Evolutionary conservation across 2,113 vertebrate species (phyloP).

Genomic region (Neogobius melanostomus): DNA sequence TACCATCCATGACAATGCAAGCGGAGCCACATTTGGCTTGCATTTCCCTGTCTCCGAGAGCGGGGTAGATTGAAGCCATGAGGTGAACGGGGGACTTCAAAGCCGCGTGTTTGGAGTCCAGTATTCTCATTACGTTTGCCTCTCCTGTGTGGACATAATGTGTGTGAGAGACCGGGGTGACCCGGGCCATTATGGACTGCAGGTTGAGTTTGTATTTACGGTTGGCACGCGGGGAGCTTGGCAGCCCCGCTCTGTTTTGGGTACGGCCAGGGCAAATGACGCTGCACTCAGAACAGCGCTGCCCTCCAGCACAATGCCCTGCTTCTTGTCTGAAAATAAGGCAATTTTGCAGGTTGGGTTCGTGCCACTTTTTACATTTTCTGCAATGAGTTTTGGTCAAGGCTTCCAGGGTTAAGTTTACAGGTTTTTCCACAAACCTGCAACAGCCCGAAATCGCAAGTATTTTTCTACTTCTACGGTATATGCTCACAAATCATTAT

Average conservation of each 20-base stretch:
- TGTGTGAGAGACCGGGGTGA: background rate
- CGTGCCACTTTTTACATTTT: background rate
- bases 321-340: background rate
- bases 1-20: conserved; percentile 18
- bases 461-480: too few relatives aligned
- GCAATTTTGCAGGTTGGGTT: conserved; percentile 1
- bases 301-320: conserved; percentile 7
- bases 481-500: too few relatives aligned
- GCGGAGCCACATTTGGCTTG: conserved; percentile 44
- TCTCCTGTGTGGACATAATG: conserved; percentile 17
- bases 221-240: conserved; percentile 35
- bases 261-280: conserved; percentile 10
- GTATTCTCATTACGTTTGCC: conserved; percentile 24
- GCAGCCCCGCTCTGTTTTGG: conserved; percentile 25
- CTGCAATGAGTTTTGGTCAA: background rate
- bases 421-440: too few relatives aligned
- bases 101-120: conserved; percentile 32
- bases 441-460: too few relatives aligned
- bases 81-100: conserved; percentile 19
- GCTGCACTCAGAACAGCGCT: conserved; percentile 19
- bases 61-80: conserved; percentile 22
- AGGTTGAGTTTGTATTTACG: conserved; percentile 37
- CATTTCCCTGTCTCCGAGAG: conserved; percentile 33
- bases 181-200: background rate
- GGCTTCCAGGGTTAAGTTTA: background rate